Evolutionary conservation across 2,113 vertebrate genomes (phyloP), one percentile per base, ranked within the genome.

Genomic region (Planiliza haematocheilus): DNA sequence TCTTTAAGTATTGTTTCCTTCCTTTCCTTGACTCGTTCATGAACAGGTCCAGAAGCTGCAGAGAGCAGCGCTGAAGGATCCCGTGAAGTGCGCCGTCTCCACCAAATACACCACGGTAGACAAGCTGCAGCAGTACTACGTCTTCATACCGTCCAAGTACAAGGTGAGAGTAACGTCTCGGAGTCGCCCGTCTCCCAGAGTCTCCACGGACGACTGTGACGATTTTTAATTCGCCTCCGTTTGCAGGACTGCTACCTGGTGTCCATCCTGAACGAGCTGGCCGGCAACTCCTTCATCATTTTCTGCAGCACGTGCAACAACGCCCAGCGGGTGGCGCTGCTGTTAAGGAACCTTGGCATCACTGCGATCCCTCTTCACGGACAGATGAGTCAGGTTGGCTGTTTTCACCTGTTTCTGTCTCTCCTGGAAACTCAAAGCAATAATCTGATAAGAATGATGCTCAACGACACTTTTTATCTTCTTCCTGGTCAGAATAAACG

Each of bases 351-450:
- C 83, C 94, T 99, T 34, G 98, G 98, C 1, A 99, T 99, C 88
- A 98, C 97, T 1, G 98, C 98, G 8, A 97, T 99, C 65, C 97
- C 98, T 41, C 95, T 99, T 7, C 97, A 99, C 0, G 97, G 97
- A 12, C 98, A 99, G 87, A 97, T 99, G 97, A 97, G 94, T 79
- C 98, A 99, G 97, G 97, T 99, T n/a, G n/a, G n/a, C n/a, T n/a
- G n/a, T n/a, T n/a, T n/a, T n/a, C n/a, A n/a, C n/a, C n/a, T n/a
- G n/a, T n/a, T n/a, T n/a, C n/a, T n/a, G n/a, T n/a, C n/a, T n/a
- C n/a, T n/a, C n/a, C n/a, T n/a, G n/a, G n/a, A n/a, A n/a, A n/a
- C n/a, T n/a, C n/a, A n/a, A n/a, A n/a, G n/a, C n/a, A n/a, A n/a
- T n/a, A n/a, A n/a, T n/a, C n/a, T n/a, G n/a, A n/a, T n/a, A n/a